phyloP scores from a whole-genome alignment of 2,888 invertebrate genomes.

The Lydus trimaculatus region DNA sequence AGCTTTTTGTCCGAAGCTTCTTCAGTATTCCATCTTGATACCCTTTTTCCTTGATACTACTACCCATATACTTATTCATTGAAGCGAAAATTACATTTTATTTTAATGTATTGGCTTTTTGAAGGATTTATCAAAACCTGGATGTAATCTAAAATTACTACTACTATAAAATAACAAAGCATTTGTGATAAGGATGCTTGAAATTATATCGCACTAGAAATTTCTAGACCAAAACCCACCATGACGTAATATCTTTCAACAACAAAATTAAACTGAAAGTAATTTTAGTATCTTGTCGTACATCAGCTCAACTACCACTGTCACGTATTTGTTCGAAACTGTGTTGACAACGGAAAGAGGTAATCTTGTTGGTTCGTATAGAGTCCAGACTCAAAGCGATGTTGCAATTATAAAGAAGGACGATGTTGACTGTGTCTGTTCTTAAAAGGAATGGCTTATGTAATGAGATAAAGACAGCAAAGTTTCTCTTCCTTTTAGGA shows the following conservation, averaged over 20 bases:
- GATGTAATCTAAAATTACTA: constrained; percentile 6
- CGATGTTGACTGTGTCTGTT: constrained; percentile 15
- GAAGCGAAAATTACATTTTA: constrained; percentile 48
- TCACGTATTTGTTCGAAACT: constrained; percentile 22
- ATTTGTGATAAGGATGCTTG: not conserved
- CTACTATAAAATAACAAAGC: not conserved
- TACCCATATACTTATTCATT: constrained; percentile 47
- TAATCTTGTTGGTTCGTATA: constrained; percentile 23
- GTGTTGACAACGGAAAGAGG: constrained; percentile 23
- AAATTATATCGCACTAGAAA: not conserved
- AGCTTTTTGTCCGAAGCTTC: constrained; percentile 49
- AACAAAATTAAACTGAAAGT: constrained; percentile 10
- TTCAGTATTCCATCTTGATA: constrained; percentile 50
- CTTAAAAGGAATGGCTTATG: constrained; percentile 20
- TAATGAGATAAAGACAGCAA: constrained; percentile 18
- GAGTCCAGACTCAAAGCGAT: constrained; percentile 21
- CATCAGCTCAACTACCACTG: constrained; percentile 11
- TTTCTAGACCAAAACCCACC: not conserved
- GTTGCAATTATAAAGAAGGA: constrained; percentile 13
- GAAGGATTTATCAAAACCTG: not conserved
- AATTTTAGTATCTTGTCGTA: constrained; percentile 9
- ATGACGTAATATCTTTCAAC: constrained; percentile 1
- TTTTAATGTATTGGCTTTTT: constrained; percentile 43
- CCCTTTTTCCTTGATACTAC: constrained; percentile 36
- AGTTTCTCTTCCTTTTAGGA: constrained; percentile 9